Conservation (phyloP, 2,888 invertebrate species). For the Idaea aversata region DNA sequence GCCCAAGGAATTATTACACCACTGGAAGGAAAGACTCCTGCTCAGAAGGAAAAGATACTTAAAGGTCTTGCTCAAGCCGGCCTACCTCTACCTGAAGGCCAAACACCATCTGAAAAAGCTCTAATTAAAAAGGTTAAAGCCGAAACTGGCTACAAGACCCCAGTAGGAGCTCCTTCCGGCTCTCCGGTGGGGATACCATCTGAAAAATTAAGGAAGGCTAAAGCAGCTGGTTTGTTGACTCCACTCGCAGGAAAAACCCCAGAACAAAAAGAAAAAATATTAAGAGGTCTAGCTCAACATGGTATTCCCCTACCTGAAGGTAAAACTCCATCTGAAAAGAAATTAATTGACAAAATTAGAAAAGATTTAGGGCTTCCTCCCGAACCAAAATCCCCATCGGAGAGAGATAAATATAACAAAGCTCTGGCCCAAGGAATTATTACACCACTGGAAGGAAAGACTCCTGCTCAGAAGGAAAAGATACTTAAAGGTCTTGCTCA, state of each 20-base stretch:
- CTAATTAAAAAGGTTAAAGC: slow-evolving; percentile 25
- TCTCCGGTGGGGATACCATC: too few species aligned
- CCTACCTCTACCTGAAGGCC: slow-evolving; percentile 36
- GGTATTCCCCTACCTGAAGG: slow-evolving; percentile 34
- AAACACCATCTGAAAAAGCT: slow-evolving; percentile 36
- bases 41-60: slow-evolving; percentile 36
- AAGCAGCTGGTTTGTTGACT: slow-evolving; percentile 30
- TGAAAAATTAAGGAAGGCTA: slow-evolving; percentile 28
- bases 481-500: slow-evolving; percentile 29
- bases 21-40: slow-evolving; percentile 35
- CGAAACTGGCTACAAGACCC: not conserved
- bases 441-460: slow-evolving; percentile 36
- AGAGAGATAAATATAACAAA: slow-evolving; percentile 30
- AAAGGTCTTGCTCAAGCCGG: slow-evolving; percentile 29
- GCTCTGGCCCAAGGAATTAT: slow-evolving; percentile 34
- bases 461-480: slow-evolving; percentile 33
- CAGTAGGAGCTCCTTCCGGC: slow-evolving; percentile 3
- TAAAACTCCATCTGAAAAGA: slow-evolving; percentile 31
- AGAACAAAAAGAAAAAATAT: slow-evolving; percentile 33
- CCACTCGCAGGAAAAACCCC: slow-evolving; percentile 30
- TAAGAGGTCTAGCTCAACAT: slow-evolving; percentile 27
- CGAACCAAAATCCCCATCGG: slow-evolving; percentile 30
- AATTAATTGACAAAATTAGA: slow-evolving; percentile 33
- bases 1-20: slow-evolving; percentile 34
- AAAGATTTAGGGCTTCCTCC: slow-evolving; percentile 36